Conservation (phyloP, 2,888 invertebrate genomes). For the Eudemis profundana region DNA sequence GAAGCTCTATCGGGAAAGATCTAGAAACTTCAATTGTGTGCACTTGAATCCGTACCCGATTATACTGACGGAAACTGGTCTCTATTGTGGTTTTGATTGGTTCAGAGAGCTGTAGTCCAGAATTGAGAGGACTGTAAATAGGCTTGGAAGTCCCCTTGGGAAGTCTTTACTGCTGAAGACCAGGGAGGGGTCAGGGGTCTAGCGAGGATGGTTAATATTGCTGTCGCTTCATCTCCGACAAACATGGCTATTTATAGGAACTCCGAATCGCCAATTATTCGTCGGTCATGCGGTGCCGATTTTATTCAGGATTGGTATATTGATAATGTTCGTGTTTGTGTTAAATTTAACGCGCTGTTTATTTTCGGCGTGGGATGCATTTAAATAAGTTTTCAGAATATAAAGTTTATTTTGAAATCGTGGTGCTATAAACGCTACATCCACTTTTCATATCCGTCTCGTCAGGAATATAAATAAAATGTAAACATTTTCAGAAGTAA, state of each 20-base stretch:
- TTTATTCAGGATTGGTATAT: conserved; percentile 28
- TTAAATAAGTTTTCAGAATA: conserved; percentile 21
- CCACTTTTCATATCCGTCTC: too few species aligned
- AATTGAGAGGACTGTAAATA: conserved; percentile 12
- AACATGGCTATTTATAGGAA: conserved; percentile 48
- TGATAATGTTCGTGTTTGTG: conserved; percentile 28
- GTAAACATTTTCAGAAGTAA: too few species aligned
- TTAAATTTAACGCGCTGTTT: conserved; percentile 33
- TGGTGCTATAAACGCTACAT: not conserved
- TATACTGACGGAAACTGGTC: conserved; percentile 30
- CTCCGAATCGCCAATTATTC: conserved; percentile 37
- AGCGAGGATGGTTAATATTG: conserved; percentile 47
- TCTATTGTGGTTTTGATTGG: conserved; percentile 28
- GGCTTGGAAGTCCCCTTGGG: not conserved
- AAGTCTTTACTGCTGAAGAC: conserved; percentile 5
- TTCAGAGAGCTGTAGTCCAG: conserved; percentile 15
- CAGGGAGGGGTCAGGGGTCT: conserved; percentile 37
- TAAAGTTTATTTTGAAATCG: conserved; percentile 7
- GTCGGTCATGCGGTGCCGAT: conserved; percentile 38
- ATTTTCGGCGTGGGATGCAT: conserved; percentile 15
- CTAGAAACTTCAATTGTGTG: conserved; percentile 32
- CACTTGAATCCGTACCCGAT: conserved; percentile 18
- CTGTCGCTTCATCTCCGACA: conserved; percentile 48
- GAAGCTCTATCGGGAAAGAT: conserved; percentile 30
- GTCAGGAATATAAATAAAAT: too few species aligned